Evolutionary conservation across 2,113 vertebrate genomes (phyloP), one percentile per base, ranked within the genome.

Genomic region (Xenopus borealis): DNA sequence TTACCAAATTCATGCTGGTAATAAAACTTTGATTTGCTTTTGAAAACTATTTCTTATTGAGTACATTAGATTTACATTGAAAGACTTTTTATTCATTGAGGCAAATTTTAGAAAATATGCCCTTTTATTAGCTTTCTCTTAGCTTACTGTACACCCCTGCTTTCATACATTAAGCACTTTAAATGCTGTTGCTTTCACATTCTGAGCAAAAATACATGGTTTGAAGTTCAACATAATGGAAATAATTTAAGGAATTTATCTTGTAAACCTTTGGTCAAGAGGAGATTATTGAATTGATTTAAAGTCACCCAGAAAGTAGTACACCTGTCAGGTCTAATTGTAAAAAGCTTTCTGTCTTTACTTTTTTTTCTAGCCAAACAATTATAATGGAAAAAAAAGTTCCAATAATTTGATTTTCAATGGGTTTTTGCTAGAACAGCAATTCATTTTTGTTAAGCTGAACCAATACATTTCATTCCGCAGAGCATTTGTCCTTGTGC

Each of bases 391-490:
- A 40, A 66, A 66, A 66, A 67, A 87, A 85, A 81, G 82, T 85
- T 88, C 76, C 78, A 83, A 81, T 89, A 88, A 89, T 91, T 89
- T 87, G 65, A 78, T 81, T 85, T 88, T 84, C 74, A 79, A 79
- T 68, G 80, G 53, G 13, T 72, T 55, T 53, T 82, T 85, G 88
- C 87, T 89, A 89, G 79, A 84, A 83, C 17, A 84, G 58, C 85
- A 88, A 86, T 92, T 91, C 88, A 85, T 86, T 86, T 86, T 85
- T 85, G 72, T 82, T 88, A 83, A 79, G 83, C 83, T 72, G 67
- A 79, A 27, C 50, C 77, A 72, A 80, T 72, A 86, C 81, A 72
- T 50, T 84, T 78, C 83, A 46, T 80, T 85, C 83, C 47, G 59
- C 71, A 83, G 85, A 87, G 78, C 77, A 82, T 62, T 73, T 83